These are phyloP conservation scores for Gambusia yucatana DNA, from an alignment of 2,797 vertebrate genomes.

Conservation along the genomic window DNA sequence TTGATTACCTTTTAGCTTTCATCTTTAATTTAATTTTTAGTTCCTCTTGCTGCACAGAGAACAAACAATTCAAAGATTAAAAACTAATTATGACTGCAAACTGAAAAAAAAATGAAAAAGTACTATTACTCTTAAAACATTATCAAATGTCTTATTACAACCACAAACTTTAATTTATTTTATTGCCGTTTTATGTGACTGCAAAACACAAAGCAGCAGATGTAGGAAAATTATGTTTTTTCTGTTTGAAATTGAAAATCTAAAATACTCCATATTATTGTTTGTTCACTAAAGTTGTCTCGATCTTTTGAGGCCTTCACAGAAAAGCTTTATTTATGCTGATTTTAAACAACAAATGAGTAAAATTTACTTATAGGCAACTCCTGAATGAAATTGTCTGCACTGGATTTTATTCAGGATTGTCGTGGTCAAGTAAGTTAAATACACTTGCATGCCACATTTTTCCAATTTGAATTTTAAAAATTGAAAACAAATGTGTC, in stretches of 20 bases:
- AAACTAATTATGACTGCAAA: constrained; percentile 8
- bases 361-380: background rate
- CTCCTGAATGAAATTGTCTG: background rate
- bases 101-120: background rate
- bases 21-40: constrained; percentile 45
- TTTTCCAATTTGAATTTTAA: background rate
- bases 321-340: background rate
- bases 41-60: constrained; percentile 37
- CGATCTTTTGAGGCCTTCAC: background rate
- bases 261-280: background rate
- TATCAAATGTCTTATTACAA: background rate
- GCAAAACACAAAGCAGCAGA: background rate
- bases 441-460: background rate
- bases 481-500: background rate
- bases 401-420: background rate
- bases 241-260: background rate
- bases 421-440: background rate
- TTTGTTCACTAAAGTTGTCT: background rate
- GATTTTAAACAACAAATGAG: background rate
- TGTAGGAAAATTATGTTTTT: background rate
- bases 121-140: background rate
- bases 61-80: constrained; percentile 34
- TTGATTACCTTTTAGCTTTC: constrained; percentile 75
- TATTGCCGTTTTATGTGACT: background rate
- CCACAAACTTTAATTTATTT: background rate